Conservation (phyloP, 2,888 invertebrate genomes). For the Volucella zonaria region DNA sequence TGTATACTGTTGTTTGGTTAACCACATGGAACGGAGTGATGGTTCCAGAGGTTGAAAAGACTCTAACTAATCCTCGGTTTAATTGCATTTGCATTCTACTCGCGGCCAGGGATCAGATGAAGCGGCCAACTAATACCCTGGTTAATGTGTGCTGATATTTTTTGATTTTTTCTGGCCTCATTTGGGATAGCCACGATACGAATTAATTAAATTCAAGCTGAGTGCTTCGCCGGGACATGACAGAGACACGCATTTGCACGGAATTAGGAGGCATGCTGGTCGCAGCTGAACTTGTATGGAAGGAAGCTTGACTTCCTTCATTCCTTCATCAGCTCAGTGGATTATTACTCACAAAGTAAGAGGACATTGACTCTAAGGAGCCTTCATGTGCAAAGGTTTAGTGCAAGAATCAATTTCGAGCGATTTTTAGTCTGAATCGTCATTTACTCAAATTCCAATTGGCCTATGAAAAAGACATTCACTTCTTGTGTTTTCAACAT, state of each 20-base stretch:
- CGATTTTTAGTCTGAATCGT: too few relatives aligned
- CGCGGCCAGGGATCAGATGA: conserved; percentile 41
- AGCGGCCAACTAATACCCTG: conserved; percentile 53
- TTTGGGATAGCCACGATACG: conserved; percentile 58
- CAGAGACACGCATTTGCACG: conserved; percentile 64
- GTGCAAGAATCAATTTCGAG: too few relatives aligned
- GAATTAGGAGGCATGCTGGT: conserved; percentile 33
- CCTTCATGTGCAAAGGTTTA: too few relatives aligned
- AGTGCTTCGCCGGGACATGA: conserved; percentile 40
- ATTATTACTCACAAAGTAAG: too few relatives aligned
- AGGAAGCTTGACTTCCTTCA: not conserved
- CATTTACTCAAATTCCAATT: too few relatives aligned
- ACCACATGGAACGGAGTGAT: conserved; percentile 9
- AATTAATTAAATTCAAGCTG: conserved; percentile 72
- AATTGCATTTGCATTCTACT: conserved; percentile 69
- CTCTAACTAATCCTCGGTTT: conserved; percentile 62
- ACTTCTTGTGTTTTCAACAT: too few relatives aligned
- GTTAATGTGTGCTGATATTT: conserved; percentile 49
- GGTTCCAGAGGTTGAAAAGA: conserved; percentile 14
- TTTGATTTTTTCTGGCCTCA: conserved; percentile 52
- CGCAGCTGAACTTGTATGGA: conserved; percentile 44
- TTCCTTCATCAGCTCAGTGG: not conserved
- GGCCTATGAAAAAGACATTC: too few relatives aligned
- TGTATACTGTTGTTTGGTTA: conserved; percentile 46
- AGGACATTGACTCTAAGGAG: too few relatives aligned